Base-by-base conservation (phyloP, 92 coral and sea anemone species). In the Porites rus region DNA sequence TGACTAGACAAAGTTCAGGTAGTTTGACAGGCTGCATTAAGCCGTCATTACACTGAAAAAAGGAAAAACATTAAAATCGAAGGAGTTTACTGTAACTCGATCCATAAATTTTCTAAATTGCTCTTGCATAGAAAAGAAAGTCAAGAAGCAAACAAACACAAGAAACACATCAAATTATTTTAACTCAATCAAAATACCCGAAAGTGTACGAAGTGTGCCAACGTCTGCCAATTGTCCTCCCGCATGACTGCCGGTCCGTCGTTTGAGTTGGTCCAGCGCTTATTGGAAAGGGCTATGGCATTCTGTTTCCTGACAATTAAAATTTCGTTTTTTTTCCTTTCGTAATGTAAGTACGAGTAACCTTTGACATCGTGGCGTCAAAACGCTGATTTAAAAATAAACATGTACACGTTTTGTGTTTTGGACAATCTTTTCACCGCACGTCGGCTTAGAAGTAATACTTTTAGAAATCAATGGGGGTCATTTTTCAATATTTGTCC, bases 221-320 rank as follows among this genome's bases (percentile, higher is more conserved):
- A 12, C 0, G 87, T 83, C 31, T 83, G 87, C 87, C 87, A 83
- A 12, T 83, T 73, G 66, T 83, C 87, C 1, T 83, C 87, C 53
- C 53, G 46, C 46, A 38, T 83, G 0, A 46, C 18, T 8, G 11
- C 53, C 4, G 54, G 16, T 18, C 25, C 76, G 2, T 73, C 74
- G 5, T 8, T 14, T 28, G 61, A 13, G 69, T 14, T 77, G 52
- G 25, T 10, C 25, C 61, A 11, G 3, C 79, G 72, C 10, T 43
- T 62, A 19, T 38, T 70, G 10, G 56, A 17, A 20, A 38, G 46
- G 46, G 46, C 46, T 38, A 38, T 38, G 46, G 46, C 46, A 38
- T 38, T 38, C 46, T 3, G 46, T 38, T 38, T 71, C 10, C 72
- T 0, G 0, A 8, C 46, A 11, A 19, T 63, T 20, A 10, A 7